Evolutionary conservation across 1,140 invertebrate species (phyloP), one percentile per base, ranked within the genome.

Genomic region (Musca vetustissima): DNA sequence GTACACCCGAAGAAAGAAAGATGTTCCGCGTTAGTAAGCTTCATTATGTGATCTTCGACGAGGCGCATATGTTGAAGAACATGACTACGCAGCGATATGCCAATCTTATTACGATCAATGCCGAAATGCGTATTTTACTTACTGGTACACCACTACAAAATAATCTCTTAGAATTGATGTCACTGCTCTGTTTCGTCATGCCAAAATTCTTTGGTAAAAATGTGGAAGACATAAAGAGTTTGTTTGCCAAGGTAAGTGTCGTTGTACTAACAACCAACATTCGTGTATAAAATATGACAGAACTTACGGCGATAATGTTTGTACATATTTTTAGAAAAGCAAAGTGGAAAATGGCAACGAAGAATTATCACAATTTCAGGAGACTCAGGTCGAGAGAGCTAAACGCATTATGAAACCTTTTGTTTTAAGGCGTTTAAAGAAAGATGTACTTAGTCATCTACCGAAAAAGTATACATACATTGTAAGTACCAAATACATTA

Each of bases 31-130:
- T 95, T 36, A 89, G 95, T 61, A 87, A 89, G 17, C 90, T 98
- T 77, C 89, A 97, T 76, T 98, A 98, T 79, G 93, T 97, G 0
- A 87, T 99, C 25, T 98, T 98, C 82, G 97, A 99, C 83, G 97
- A 99, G 83, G 97, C 95, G 0, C 97, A 99, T 76, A 97, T 98
- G 94, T 84, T 98, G 8, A 98, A 98, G 83, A 98, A 98, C 82
- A 98, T 98, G 94, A 90, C 90, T 47, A 95, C 95, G 6, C 88
- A 92, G 70, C 86, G 96, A 75, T 99, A 96, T 76, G 90, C 94
- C 74, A 92, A 93, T 81, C 85, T 98, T 14, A 91, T 96, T 74
- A 91, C 90, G 75, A 93, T 98, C 52, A 93, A 92, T 91, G 92
- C 93, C 4, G 87, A 89, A 74, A 88, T 91, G 81, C 86, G 94